Conservation (phyloP, 2,113 vertebrate genomes). For the Fregetta grallaria region DNA sequence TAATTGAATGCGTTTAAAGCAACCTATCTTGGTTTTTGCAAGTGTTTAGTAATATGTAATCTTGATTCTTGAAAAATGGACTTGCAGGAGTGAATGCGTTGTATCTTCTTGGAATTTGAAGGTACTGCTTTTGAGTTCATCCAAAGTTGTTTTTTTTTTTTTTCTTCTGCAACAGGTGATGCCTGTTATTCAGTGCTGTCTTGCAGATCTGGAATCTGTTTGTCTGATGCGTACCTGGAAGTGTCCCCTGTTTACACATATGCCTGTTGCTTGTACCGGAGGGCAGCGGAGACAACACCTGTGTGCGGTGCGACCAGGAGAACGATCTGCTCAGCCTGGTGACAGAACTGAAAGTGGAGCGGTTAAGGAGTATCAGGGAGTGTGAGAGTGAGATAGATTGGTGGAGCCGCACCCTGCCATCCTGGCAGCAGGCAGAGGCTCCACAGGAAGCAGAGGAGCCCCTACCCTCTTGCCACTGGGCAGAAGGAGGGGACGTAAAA, state of each 20-base stretch:
- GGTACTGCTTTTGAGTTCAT: background rate
- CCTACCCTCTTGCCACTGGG: too few species aligned
- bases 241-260: background rate
- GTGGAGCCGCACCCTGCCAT: too few species aligned
- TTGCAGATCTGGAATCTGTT: background rate
- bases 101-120: background rate
- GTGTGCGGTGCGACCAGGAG: too few species aligned
- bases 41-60: background rate
- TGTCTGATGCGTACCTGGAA: background rate
- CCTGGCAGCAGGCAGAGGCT: too few species aligned
- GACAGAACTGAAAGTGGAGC: too few species aligned
- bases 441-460: too few species aligned
- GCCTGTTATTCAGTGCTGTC: background rate
- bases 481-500: too few species aligned
- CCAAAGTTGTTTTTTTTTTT: background rate
- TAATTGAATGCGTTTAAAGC: background rate
- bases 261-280: too few species aligned
- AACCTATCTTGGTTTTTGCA: background rate
- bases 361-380: too few species aligned
- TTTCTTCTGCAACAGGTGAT: background rate
- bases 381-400: too few species aligned
- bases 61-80: background rate
- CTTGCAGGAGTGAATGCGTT: background rate
- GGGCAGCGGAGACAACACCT: too few species aligned
- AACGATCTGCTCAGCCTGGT: too few species aligned